Evolutionary conservation across 2,888 invertebrate genomes (phyloP).

Genomic region (Philereme vetulata): DNA sequence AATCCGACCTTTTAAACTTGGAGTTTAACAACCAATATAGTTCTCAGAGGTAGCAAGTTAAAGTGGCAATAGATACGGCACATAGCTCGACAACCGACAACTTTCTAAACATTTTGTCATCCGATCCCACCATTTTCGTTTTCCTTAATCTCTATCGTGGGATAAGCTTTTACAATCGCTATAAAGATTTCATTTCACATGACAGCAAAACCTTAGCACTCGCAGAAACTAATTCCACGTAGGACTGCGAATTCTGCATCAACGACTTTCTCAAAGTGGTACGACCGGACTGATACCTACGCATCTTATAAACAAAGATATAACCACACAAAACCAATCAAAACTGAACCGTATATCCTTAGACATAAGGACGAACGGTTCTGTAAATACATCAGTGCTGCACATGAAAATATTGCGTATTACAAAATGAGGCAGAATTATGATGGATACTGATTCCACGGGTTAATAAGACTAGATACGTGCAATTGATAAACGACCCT

Average conservation of each 20-base stretch:
- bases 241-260: conserved; percentile 20
- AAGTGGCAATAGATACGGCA: too few relatives aligned
- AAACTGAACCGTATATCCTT: conserved; percentile 47
- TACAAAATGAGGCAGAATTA: conserved; percentile 81
- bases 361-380: conserved; percentile 40
- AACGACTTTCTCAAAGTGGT: conserved; percentile 50
- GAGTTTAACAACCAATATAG: too few relatives aligned
- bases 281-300: conserved; percentile 56
- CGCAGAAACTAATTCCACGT: conserved; percentile 22
- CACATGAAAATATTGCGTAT: conserved; percentile 73
- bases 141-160: neutral
- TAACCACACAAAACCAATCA: conserved; percentile 25
- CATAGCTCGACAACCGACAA: neutral
- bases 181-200: conserved; percentile 9
- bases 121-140: neutral
- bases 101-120: neutral
- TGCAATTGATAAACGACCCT: conserved; percentile 31
- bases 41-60: too few relatives aligned
- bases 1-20: too few relatives aligned
- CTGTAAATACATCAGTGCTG: conserved; percentile 50
- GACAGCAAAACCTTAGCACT: conserved; percentile 11
- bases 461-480: conserved; percentile 76
- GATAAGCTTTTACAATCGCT: neutral
- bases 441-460: conserved; percentile 81
- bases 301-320: conserved; percentile 53